Base-by-base conservation (phyloP, 2,113 vertebrate genomes). In the Rhagologus leucostigma region DNA sequence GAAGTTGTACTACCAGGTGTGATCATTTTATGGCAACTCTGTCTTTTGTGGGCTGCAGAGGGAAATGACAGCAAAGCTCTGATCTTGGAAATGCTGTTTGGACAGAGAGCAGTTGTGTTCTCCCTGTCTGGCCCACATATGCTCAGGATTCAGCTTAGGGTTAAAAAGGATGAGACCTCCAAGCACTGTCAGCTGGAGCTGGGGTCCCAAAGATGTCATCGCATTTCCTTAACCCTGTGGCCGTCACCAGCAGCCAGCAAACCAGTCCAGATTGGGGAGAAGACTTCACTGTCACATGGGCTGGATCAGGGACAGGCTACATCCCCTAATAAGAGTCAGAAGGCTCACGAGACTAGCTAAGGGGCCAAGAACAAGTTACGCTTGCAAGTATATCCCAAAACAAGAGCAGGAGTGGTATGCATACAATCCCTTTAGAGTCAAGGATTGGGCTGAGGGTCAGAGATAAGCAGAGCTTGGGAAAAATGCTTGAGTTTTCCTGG, bases 401-500 rank as follows among this genome's bases (percentile, higher is more conserved):
- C 47, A 89, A 89, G 74, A 74, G 23, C 46, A 57, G 81, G 42
- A 81, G 30, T 14, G 35, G 64, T 24, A 69, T 50, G 59, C 21
- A 14, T 27, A 8, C n/a, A 78, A 47, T 50, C 56, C 33, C 50
- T 84, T 84, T 33, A 21, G 8, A 78, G 77, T n/a, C 84, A 75
- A 81, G 80, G 77, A 63, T 12, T 39, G 52, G 13, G 60, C 44
- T 71, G 69, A 87, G 26, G n/a, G 39, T 80, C 73, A 96, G 59
- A 91, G 80, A 91, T 84, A 84, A 93, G 73, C 30, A 91, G 70
- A 80, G 68, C 81, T 19, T 93, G 77, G 53, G 75, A 76, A 90
- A 84, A 93, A 88, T 2, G 1, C 33, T 35, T 3, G 9, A 39
- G 46, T 42, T 73, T 71, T 83, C 67, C 71, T 65, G 19, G 17